Base-by-base conservation (phyloP, 2,797 vertebrate species). In the Pipistrellus pygmaeus region DNA sequence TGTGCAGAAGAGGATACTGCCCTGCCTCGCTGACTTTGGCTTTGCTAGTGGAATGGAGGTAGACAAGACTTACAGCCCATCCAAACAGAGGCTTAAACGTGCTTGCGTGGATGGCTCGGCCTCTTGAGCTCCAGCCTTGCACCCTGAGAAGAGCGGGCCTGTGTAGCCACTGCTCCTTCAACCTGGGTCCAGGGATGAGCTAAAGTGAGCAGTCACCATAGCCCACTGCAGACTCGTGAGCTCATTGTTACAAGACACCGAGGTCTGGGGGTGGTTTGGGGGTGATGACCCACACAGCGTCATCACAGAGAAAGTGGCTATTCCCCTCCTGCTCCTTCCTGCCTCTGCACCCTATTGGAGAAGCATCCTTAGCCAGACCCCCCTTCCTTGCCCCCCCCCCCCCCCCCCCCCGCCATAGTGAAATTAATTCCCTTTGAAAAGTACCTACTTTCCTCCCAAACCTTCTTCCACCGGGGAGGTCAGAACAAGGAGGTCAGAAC, bases 311-410 rank as follows among this genome's bases (percentile, higher is more conserved):
- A 62, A 62, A 69, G 62, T 35, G 68, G 84, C 13, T 38, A 35
- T 1, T 3, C 1, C 7, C 2, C 15, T 80, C 8, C 21, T 7
- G 1, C 27, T 15, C 48, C 71, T 27, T 21, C 11, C 55, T 21
- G 27, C 48, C 44, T 44, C 44, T 32, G 0, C 0, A 0, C 6
- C 62, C 18, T 11, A 4, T 41, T 62, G 21, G 68, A 85, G 62
- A 76, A 72, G 8, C 57, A 48, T 8, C 44, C 78, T 44, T n/a
- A 11, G 27, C 66, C 21, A 2, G 82, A 46, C 21, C 8, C 1
- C 5, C 1, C 13, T 5, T 41, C 38, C 38, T 41, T 41, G 38
- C 48, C 5, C 15, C 11, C 11, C 11, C 2, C 5, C 0, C 6
- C 13, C 25, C 25, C 2, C 21, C 10, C 5, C 1, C 23, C 55